Evolutionary conservation across 1,140 invertebrate genomes (phyloP).

Genomic region (Sipha flava): DNA sequence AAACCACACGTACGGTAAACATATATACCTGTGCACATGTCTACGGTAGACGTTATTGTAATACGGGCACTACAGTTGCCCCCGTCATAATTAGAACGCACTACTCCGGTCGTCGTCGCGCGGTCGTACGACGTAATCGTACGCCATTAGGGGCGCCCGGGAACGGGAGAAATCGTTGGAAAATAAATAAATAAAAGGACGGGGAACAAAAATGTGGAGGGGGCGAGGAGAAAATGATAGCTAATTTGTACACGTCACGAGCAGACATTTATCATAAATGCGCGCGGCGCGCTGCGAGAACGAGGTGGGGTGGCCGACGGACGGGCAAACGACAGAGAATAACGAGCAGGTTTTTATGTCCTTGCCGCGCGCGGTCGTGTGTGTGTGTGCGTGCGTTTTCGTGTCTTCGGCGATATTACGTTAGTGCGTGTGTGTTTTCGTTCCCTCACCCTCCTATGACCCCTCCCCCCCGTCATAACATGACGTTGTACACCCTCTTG

Average conservation of each 20-base stretch:
- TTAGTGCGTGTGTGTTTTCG: not conserved
- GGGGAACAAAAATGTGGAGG: not conserved
- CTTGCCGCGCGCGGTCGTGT: not conserved
- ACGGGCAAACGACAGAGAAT: slow-evolving; percentile 23
- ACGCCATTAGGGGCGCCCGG: slow-evolving; percentile 12
- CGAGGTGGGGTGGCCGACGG: not conserved
- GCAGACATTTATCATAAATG: slow-evolving; percentile 29
- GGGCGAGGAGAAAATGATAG: slow-evolving; percentile 29
- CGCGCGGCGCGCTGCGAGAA: not conserved
- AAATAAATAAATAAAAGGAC: slow-evolving; percentile 41
- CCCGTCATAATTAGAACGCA: slow-evolving; percentile 24
- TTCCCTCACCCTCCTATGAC: too few relatives aligned
- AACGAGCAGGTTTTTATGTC: not conserved
- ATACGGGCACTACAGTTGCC: too few relatives aligned
- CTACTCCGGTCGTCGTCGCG: not conserved
- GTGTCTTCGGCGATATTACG: not conserved
- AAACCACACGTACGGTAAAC: not conserved
- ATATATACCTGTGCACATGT: not conserved
- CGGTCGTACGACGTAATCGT: not conserved
- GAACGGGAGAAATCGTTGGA: slow-evolving; percentile 2
- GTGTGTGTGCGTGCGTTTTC: not conserved
- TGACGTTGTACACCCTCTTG: not conserved
- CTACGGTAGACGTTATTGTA: too few relatives aligned
- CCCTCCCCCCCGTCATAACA: not conserved
- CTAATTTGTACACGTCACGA: slow-evolving; percentile 28